Evolutionary conservation across 2,888 invertebrate species (phyloP), one percentile per base, ranked within the genome.

Genomic region (Harmothoe impar): DNA sequence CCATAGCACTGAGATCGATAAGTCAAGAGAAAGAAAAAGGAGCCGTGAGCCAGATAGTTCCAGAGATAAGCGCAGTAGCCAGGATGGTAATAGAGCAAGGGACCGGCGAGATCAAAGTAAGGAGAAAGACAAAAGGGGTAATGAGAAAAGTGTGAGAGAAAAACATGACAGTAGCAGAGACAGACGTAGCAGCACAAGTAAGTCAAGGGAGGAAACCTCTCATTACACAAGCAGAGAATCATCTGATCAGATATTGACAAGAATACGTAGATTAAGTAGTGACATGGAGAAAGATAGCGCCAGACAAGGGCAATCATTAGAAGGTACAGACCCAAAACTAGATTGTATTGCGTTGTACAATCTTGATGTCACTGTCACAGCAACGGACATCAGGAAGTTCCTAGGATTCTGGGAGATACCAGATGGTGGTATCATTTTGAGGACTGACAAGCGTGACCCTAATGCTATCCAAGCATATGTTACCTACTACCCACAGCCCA

Each of bases 341-440:
- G 77, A 29, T 25, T 84, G 51, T 43, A 17, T 52, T 52, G 17
- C 43, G 1, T 33, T 84, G 23, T 52, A 35, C 5, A 84, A 84
- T 52, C 20, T 84, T 25, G 43, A 23, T 84, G 43, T 52, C n/a
- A 84, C 84, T 5, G 84, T 84, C 43, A 84, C 84, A 23, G 52
- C 84, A 3, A 43, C 51, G 33, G 84, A 84, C 20, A 5, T 84
- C 1, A 43, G 84, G 33, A 25, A 33, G 20, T 84, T 84, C 25
- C 29, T 84, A 1, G 10, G 43, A 7, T 15, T 17, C 43, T 84
- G 35, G 23, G 51, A 43, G 33, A 84, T 84, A 3, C 84, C 84
- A 3, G 43, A 84, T 33, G 51, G 84, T 23, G 84, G 84, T 23
- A n/a, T 84, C 12, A 23, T 51, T 1, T 29, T 84, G 84, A 43